These are phyloP conservation scores for Cosmorhoe ocellata DNA, from an alignment of 2,888 invertebrate genomes.

Conservation along the genomic window DNA sequence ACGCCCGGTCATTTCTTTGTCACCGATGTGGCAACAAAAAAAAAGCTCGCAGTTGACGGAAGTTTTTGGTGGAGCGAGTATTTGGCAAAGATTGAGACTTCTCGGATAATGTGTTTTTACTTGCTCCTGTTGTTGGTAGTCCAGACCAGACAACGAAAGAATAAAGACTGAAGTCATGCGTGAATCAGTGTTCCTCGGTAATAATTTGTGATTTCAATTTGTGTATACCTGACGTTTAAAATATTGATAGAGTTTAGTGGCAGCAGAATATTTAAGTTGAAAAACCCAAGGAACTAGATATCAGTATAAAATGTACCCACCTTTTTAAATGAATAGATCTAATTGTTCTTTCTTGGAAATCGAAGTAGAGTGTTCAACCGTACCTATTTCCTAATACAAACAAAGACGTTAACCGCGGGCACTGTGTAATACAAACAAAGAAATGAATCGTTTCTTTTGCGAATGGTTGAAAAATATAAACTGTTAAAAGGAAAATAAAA, in stretches of 20 bases:
- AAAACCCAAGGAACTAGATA: too few species aligned
- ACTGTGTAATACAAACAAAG: constrained; percentile 20
- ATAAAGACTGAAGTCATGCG: constrained; percentile 63
- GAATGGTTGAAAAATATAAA: constrained; percentile 14
- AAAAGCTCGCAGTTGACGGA: constrained; percentile 50
- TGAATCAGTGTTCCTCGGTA: constrained; percentile 69
- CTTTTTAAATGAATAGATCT: too few species aligned
- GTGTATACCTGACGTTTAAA: neutral
- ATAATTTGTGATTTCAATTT: constrained; percentile 38
- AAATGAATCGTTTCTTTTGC: constrained; percentile 15
- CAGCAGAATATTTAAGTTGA: too few species aligned
- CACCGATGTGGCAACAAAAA: constrained; percentile 42
- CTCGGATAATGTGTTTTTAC: constrained; percentile 55
- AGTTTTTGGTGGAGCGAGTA: constrained; percentile 61
- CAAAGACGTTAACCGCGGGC: constrained; percentile 4
- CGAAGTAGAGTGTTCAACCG: too few species aligned
- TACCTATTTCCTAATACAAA: neutral
- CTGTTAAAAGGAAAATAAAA: neutral
- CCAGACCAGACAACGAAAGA: constrained; percentile 59
- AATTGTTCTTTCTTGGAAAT: too few species aligned
- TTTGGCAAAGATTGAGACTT: constrained; percentile 66
- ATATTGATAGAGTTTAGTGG: too few species aligned
- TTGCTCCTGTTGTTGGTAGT: constrained; percentile 59
- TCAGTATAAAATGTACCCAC: too few species aligned
- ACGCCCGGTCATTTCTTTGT: constrained; percentile 51